Evolutionary conservation across 2,888 invertebrate genomes (phyloP).

Genomic region (Nipponacmea schrenckii): DNA sequence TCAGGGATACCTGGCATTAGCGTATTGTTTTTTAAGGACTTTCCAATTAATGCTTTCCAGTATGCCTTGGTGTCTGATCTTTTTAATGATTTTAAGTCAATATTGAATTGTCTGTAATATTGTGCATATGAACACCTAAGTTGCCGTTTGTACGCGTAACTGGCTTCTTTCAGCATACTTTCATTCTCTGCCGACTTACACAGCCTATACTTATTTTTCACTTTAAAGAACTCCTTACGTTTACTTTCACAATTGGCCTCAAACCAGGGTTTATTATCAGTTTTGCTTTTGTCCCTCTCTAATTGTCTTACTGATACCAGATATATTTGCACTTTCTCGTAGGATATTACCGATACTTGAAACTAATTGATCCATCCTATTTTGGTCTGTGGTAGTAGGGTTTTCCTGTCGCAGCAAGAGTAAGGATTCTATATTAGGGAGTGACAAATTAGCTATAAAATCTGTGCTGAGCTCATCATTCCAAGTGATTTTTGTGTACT

Average conservation of each 20-base stretch:
- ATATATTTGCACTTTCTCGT: not conserved
- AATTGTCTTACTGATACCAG: not conserved
- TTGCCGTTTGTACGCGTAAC: not conserved
- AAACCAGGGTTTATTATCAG: not conserved
- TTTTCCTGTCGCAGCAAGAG: not conserved
- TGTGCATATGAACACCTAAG: not conserved
- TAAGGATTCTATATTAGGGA: not conserved
- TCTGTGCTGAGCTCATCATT: not conserved
- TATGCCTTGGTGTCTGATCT: not conserved
- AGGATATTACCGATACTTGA: not conserved
- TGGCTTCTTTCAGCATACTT: not conserved
- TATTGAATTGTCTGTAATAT: not conserved
- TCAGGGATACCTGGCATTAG: too few relatives aligned
- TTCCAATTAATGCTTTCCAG: not conserved
- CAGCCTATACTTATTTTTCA: not conserved
- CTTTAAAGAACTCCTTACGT: not conserved
- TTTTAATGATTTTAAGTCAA: not conserved
- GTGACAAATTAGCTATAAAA: not conserved
- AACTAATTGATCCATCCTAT: not conserved
- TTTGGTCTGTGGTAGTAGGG: not conserved
- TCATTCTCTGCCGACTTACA: not conserved
- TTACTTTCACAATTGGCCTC: not conserved
- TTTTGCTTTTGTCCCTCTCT: not conserved
- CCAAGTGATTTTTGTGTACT: not conserved
- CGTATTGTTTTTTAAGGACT: too few relatives aligned